Conservation (phyloP, 1,140 invertebrate species). For the Littorina saxatilis region DNA sequence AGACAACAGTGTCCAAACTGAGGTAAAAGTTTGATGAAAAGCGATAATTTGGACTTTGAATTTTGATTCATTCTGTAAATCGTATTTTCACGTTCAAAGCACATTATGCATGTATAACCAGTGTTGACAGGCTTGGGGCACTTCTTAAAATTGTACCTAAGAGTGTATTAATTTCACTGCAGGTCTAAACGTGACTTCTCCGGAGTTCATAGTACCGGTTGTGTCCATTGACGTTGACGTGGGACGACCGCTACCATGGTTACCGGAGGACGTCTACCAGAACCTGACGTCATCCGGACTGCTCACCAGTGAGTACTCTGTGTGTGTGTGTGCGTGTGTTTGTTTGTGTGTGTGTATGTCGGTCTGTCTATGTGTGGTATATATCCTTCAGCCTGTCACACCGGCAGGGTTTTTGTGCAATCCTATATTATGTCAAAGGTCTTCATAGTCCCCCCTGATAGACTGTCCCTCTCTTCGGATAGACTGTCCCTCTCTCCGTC, state of each 20-base stretch:
- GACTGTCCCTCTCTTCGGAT: no score
- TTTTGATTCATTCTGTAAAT: no score
- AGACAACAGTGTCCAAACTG: no score
- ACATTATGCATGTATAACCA: no score
- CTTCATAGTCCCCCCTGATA: no score
- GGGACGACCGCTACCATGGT: slow-evolving; percentile 28
- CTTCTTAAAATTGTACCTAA: neutral
- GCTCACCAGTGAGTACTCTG: slow-evolving; percentile 25
- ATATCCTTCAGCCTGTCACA: no score
- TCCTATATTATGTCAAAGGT: no score
- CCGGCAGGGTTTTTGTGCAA: no score
- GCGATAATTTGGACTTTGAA: neutral
- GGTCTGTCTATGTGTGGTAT: neutral
- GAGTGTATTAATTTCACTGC: neutral
- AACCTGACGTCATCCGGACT: slow-evolving; percentile 1
- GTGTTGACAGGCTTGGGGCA: no score
- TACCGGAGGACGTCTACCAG: slow-evolving; percentile 15
- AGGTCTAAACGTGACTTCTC: neutral
- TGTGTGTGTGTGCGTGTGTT: neutral
- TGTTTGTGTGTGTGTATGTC: neutral
- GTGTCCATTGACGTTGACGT: slow-evolving; percentile 17
- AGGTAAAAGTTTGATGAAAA: no score
- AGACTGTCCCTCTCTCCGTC: no score
- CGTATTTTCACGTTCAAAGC: neutral
- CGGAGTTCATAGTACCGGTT: neutral